These are phyloP conservation scores for Clistopyga incitator DNA, from an alignment of 2,888 invertebrate species.

Conservation along the genomic window DNA sequence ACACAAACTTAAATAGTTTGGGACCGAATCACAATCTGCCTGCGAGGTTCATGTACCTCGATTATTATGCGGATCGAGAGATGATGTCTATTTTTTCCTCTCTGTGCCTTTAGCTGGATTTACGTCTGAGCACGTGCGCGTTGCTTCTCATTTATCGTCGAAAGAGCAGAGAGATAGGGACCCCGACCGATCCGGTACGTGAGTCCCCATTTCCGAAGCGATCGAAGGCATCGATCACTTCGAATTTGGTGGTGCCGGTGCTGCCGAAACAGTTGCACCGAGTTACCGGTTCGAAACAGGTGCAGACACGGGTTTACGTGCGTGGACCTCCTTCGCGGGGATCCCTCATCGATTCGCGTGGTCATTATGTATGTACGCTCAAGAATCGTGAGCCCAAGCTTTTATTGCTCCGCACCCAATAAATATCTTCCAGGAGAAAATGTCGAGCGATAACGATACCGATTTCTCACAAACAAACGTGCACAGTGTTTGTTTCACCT, in stretches of 20 bases:
- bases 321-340: conserved; percentile 26
- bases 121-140: conserved; percentile 56
- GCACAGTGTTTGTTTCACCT: conserved; percentile 3
- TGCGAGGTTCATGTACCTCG: too few species aligned
- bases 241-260: conserved; percentile 43
- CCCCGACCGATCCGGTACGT: conserved; percentile 54
- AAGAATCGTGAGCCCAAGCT: conserved; percentile 18
- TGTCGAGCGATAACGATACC: conserved; percentile 15
- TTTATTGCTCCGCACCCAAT: conserved; percentile 58
- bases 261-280: conserved; percentile 58
- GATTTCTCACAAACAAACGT: background rate
- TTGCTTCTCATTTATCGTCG: conserved; percentile 6
- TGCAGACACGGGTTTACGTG: conserved; percentile 50
- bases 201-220: conserved; percentile 66
- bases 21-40: too few species aligned
- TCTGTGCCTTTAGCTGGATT: conserved; percentile 19
- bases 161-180: conserved; percentile 20
- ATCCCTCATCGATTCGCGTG: conserved; percentile 57
- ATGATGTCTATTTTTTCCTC: conserved; percentile 12
- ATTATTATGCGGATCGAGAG: background rate
- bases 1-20: too few species aligned
- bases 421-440: conserved; percentile 25
- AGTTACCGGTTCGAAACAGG: conserved; percentile 50
- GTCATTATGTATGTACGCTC: conserved; percentile 35
- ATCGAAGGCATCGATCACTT: conserved; percentile 67